Base-by-base conservation (phyloP, 2,888 invertebrate species). In the Drosophila fulvimacula region DNA sequence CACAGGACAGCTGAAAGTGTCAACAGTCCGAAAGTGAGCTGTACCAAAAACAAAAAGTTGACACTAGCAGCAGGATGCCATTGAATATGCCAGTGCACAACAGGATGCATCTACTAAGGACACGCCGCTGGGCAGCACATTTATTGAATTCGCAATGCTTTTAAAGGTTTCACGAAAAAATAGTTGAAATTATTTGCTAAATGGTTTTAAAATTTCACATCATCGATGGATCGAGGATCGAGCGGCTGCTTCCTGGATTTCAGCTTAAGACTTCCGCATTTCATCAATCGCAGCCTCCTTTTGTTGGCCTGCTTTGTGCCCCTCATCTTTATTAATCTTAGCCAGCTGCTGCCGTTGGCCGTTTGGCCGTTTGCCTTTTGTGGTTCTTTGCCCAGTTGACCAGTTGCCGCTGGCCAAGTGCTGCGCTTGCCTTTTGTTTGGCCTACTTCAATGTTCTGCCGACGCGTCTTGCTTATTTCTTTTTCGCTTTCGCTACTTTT, bases 1-100 rank as follows among this genome's bases (percentile, higher is more conserved):
- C 44, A 17, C 60, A 61, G 74, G 64, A 71, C 84, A 84, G 84
- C 89, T 84, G 88, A 81, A 89, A 81, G 73, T 87, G 89, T 84
- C 84, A 84, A 89, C 84, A 81, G 78, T 63, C 74, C 63, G 76
- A 56, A 61, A 61, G 51, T 64, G 42, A 70, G 69, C 53, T 80
- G 66, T 42, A 66, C 41, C 41, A 55, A 65, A 70, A 39, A 13
- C 11, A 19, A 17, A 19, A 6, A 48, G 79, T 64, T 75, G 65
- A 65, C 41, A 44, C 53, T 69, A 38, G 46, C 69, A 36, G 58
- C 49, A 69, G 44, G 44, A 49, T 27, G 44, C 59, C 5, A 19
- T 36, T 7, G 34, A 56, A 17, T 13, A 21, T 21, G 11, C 10
- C 44, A 44, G 24, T 24, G 7, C 61, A n/a, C 58, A 34, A 64